A percentile compares a stretch with the other conserved stretches of the same genome.
Conservation (phyloP, 2,113 vertebrate species). For the Otocyon megalotis region DNA sequence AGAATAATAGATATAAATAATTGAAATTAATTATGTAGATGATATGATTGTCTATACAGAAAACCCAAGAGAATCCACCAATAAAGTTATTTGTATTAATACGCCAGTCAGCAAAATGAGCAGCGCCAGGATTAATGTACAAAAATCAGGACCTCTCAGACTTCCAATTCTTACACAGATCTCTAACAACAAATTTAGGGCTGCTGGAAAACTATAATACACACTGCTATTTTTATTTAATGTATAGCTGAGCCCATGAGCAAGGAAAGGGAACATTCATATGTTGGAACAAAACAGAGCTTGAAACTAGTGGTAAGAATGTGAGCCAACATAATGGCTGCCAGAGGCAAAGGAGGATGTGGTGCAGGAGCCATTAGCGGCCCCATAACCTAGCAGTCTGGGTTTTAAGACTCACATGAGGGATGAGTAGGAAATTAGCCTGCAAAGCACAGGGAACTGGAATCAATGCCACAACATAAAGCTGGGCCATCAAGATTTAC, state of each 20-base stretch:
- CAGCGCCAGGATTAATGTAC: neutral
- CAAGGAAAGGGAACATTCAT: neutral
- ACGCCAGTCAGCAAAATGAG: neutral
- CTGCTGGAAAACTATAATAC: neutral
- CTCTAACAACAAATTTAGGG: neutral
- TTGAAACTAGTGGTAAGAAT: neutral
- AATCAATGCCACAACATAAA: neutral
- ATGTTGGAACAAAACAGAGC: neutral
- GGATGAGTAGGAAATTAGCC: neutral
- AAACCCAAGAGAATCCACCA: neutral
- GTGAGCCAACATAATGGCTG: neutral
- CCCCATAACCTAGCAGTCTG: neutral
- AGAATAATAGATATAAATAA: neutral
- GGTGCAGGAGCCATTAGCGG: neutral
- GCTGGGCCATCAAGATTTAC: neutral
- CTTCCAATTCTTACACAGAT: neutral
- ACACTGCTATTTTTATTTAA: neutral
- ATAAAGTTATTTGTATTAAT: neutral
- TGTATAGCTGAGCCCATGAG: neutral
- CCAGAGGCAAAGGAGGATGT: neutral
- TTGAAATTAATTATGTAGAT: neutral
- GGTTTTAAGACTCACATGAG: neutral
- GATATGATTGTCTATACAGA: neutral
- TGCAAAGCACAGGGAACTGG: neutral
- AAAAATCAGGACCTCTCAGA: neutral